Conservation (phyloP, 2,797 vertebrate genomes). For the Carcharodon carcharias region DNA sequence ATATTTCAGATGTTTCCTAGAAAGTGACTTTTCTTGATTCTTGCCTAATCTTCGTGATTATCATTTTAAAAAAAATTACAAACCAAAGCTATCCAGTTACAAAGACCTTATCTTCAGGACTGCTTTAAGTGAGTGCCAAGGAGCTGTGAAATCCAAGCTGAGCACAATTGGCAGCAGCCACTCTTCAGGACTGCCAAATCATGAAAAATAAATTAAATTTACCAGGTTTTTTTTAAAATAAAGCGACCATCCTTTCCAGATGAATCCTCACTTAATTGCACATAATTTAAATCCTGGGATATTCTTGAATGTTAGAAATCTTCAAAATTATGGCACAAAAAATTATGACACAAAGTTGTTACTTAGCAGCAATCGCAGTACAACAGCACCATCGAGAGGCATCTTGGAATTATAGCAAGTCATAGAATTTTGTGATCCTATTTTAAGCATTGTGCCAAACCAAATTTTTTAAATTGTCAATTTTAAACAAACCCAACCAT, state of each 20-base stretch:
- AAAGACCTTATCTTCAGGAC: background rate
- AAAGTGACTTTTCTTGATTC: background rate
- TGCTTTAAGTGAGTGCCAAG: background rate
- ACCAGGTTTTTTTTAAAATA: background rate
- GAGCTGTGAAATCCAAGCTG: background rate
- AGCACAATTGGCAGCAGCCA: background rate
- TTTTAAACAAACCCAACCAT: background rate
- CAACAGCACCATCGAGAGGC: background rate
- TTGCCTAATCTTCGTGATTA: background rate
- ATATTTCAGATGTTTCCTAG: background rate
- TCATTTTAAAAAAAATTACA: background rate
- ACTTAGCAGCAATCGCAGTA: background rate
- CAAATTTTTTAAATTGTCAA: background rate
- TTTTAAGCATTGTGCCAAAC: background rate
- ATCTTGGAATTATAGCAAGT: background rate
- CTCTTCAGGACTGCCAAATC: background rate
- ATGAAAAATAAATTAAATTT: background rate
- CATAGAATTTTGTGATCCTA: background rate
- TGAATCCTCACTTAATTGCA: background rate
- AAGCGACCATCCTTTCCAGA: background rate
- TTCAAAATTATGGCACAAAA: background rate
- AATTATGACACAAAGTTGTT: background rate
- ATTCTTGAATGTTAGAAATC: background rate
- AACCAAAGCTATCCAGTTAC: background rate
- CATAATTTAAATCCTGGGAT: background rate